Percentiles rank a stretch among this genome's conserved stretches.
Conservation (phyloP, 1,140 invertebrate genomes). For the Drosophila guanche region DNA sequence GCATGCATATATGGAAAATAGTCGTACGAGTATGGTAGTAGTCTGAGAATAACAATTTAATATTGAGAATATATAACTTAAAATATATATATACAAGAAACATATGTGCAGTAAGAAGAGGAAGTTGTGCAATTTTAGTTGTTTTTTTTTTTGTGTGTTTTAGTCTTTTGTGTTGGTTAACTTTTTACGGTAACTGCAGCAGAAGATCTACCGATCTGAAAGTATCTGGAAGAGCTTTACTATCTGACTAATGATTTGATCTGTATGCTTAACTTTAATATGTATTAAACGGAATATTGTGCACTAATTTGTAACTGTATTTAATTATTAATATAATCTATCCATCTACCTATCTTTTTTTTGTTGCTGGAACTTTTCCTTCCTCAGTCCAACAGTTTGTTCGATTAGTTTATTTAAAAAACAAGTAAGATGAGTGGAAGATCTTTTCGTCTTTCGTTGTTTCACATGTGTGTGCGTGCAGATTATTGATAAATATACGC, state of each 20-base stretch:
- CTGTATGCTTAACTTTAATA: constrained; percentile 37
- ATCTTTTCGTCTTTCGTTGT: constrained; percentile 62
- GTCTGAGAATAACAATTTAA: constrained; percentile 75
- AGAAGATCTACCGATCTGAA: constrained; percentile 32
- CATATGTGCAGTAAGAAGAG: constrained; percentile 44
- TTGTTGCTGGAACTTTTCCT: constrained; percentile 6
- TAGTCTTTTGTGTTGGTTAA: constrained; percentile 21
- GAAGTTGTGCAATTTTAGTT: constrained; percentile 32
- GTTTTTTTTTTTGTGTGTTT: constrained; percentile 27
- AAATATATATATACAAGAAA: constrained; percentile 46
- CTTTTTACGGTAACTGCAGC: constrained; percentile 23
- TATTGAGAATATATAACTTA: constrained; percentile 41
- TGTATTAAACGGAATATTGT: constrained; percentile 33
- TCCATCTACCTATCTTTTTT: constrained; percentile 1
- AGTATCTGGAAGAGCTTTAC: constrained; percentile 44
- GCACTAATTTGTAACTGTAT: constrained; percentile 38
- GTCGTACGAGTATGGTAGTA: constrained; percentile 53
- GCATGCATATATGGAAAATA: constrained; percentile 67
- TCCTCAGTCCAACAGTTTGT: constrained; percentile 23
- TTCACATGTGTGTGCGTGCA: constrained; percentile 72
- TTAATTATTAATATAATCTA: constrained; percentile 11
- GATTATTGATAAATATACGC: constrained; percentile 42
- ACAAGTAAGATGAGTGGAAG: constrained; percentile 2
- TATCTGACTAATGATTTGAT: constrained; percentile 53
- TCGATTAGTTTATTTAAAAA: constrained; percentile 13